Evolutionary conservation across 2,888 invertebrate genomes (phyloP).

Genomic region (Cerastis leucographa): DNA sequence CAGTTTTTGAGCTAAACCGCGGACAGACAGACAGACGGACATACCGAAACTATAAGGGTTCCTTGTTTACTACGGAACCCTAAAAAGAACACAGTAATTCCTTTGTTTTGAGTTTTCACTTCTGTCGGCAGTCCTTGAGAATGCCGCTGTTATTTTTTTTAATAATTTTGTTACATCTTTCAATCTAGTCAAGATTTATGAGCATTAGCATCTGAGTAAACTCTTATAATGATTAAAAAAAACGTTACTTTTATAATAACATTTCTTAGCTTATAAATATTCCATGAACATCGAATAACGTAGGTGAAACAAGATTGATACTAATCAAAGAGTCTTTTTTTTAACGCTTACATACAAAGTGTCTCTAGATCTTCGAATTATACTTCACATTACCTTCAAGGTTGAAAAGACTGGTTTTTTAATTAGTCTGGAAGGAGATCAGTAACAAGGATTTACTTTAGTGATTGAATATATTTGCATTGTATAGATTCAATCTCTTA

Average conservation of each 20-base stretch:
- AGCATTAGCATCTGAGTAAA: neutral
- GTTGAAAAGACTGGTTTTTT: constrained; percentile 51
- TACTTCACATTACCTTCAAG: constrained; percentile 46
- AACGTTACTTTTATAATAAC: neutral
- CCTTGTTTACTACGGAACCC: too few relatives aligned
- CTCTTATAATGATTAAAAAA: neutral
- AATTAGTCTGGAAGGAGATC: constrained; percentile 34
- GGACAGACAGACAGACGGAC: too few relatives aligned
- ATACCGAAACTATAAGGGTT: too few relatives aligned
- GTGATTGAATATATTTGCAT: too few relatives aligned
- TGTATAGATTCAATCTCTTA: too few relatives aligned
- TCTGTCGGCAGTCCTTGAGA: too few relatives aligned
- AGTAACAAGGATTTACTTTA: constrained; percentile 3
- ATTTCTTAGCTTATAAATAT: neutral
- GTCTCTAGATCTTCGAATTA: constrained; percentile 45
- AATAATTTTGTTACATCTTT: neutral
- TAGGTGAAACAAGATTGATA: constrained; percentile 37
- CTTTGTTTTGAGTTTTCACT: too few relatives aligned
- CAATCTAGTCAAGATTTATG: neutral
- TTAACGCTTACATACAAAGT: constrained; percentile 42
- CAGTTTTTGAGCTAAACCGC: too few relatives aligned
- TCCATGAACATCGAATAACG: constrained; percentile 10
- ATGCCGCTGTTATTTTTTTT: too few relatives aligned
- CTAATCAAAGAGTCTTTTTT: constrained; percentile 30
- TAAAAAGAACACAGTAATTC: too few relatives aligned